Percentiles rank a stretch among this genome's conserved stretches.
Conservation (phyloP, 23 tunicate genomes). For the Ascidia mentula region DNA sequence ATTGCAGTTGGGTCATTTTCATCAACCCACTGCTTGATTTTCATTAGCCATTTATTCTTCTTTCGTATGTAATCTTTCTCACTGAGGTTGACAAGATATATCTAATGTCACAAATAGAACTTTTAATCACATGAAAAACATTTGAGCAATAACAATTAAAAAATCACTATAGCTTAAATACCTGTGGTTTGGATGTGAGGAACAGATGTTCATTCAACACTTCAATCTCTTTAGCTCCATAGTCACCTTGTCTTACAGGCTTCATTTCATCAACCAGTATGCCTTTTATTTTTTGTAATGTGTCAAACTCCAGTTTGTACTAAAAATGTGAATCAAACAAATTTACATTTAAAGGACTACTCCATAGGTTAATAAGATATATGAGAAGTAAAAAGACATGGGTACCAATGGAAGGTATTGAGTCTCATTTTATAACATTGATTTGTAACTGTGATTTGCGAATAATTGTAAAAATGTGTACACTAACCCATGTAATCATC, state of each 20-base stretch:
- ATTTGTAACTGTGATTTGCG: no score
- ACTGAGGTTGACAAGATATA: conserved; percentile 88
- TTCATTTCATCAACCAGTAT: conserved; percentile 78
- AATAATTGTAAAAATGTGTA: no score
- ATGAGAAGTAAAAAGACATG: no score
- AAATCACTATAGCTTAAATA: no score
- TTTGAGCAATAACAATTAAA: no score
- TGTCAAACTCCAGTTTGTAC: conserved; percentile 90
- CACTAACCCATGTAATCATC: no score
- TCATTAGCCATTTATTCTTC: conserved; percentile 95
- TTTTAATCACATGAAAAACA: no score
- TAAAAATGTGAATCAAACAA: conserved; percentile 18
- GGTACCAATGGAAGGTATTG: background rate
- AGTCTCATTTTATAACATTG: background rate
- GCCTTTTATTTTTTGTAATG: conserved; percentile 52
- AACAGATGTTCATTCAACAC: conserved; percentile 92
- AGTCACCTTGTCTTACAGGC: conserved; percentile 87
- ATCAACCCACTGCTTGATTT: conserved; percentile 86
- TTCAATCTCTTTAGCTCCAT: conserved; percentile 93
- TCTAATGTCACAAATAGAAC: conserved; percentile 29
- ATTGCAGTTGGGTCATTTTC: conserved; percentile 66
- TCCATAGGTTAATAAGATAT: no score
- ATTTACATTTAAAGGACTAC: no score
- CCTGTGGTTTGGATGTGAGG: conserved; percentile 97
- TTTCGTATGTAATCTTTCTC: conserved; percentile 93